A percentile compares a stretch with the other conserved stretches of the same genome.
These are phyloP conservation scores for Euclidia mi DNA, from an alignment of 2,888 invertebrate genomes.

Conservation along the genomic window DNA sequence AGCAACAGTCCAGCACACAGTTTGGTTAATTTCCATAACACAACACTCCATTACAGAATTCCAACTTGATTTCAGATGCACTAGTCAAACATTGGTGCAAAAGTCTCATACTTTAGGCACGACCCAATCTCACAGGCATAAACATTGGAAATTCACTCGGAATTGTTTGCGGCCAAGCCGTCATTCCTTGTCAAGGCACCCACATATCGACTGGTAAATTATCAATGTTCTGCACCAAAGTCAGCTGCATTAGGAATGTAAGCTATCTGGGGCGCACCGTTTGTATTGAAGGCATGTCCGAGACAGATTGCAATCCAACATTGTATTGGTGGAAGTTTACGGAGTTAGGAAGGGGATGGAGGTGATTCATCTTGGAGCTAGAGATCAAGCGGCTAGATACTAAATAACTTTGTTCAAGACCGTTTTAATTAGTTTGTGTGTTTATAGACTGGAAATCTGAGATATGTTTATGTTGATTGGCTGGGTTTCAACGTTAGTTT, in stretches of 20 bases:
- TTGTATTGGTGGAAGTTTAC: slow-evolving; percentile 42
- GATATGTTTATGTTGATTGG: too few species aligned
- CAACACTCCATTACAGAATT: not conserved
- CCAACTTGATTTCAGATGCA: not conserved
- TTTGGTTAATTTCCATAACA: too few species aligned
- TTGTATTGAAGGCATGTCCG: slow-evolving; percentile 54
- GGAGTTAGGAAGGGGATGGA: slow-evolving; percentile 30
- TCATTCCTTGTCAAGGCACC: slow-evolving; percentile 39
- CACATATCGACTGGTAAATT: slow-evolving; percentile 49
- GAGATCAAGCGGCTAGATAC: slow-evolving; percentile 1
- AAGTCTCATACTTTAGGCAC: slow-evolving; percentile 4
- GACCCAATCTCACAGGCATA: not conserved
- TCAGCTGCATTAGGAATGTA: slow-evolving; percentile 49
- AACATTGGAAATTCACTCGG: slow-evolving; percentile 19
- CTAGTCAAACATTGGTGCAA: not conserved
- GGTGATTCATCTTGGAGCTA: slow-evolving; percentile 2
- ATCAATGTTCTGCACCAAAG: slow-evolving; percentile 50
- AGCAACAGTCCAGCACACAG: too few species aligned
- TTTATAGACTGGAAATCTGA: too few species aligned
- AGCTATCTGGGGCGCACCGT: slow-evolving; percentile 50
- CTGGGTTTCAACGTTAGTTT: too few species aligned
- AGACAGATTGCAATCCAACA: slow-evolving; percentile 60
- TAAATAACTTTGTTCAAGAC: not conserved
- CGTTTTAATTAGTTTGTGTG: not conserved
- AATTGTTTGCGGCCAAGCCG: not conserved